phyloP scores from a whole-genome alignment of 2,113 vertebrate genomes.

The Cyprinodon tularosa region DNA sequence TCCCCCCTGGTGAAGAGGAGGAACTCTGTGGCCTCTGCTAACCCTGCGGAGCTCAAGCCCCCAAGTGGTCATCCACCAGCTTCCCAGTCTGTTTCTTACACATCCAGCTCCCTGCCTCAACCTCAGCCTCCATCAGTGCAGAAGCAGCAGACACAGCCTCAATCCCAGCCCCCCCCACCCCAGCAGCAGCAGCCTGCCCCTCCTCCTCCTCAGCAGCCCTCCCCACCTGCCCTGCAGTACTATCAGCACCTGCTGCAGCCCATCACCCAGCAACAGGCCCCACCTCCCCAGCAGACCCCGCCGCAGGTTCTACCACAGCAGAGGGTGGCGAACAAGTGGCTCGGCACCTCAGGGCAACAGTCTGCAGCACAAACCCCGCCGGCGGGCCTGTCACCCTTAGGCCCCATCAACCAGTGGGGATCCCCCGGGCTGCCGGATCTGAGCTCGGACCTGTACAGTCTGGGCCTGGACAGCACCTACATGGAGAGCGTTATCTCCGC shows the following conservation, averaged over 20 bases:
- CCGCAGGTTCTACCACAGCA: slow-evolving; percentile 76
- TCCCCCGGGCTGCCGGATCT: slow-evolving; percentile 88
- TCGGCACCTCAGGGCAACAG: slow-evolving; percentile 83
- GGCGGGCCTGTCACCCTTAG: slow-evolving; percentile 85
- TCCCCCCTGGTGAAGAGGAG: slow-evolving; percentile 92
- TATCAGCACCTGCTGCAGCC: slow-evolving; percentile 94
- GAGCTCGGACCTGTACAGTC: slow-evolving; percentile 95
- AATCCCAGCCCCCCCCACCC: slow-evolving; percentile 76
- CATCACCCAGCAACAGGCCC: slow-evolving; percentile 82
- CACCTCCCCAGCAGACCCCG: slow-evolving; percentile 76
- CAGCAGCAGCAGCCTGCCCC: slow-evolving; percentile 51
- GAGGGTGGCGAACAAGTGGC: slow-evolving; percentile 89
- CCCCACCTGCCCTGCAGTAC: slow-evolving; percentile 88
- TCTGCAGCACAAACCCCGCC: slow-evolving; percentile 79
- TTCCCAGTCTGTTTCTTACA: slow-evolving; percentile 82
- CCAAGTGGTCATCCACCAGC: slow-evolving; percentile 80
- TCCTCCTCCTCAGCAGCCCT: slow-evolving; percentile 79
- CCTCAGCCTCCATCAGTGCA: slow-evolving; percentile 60
- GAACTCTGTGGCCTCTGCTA: slow-evolving; percentile 89
- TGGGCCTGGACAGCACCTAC: slow-evolving; percentile 96
- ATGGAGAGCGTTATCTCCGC: slow-evolving; percentile 98
- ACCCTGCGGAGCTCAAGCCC: slow-evolving; percentile 87
- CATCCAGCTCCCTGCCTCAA: slow-evolving; percentile 76
- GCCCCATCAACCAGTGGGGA: slow-evolving; percentile 90
- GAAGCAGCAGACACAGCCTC: slow-evolving; percentile 68